These are phyloP conservation scores for Ciconia stormi DNA, from an alignment of 2,113 vertebrate species.

Conservation along the genomic window DNA sequence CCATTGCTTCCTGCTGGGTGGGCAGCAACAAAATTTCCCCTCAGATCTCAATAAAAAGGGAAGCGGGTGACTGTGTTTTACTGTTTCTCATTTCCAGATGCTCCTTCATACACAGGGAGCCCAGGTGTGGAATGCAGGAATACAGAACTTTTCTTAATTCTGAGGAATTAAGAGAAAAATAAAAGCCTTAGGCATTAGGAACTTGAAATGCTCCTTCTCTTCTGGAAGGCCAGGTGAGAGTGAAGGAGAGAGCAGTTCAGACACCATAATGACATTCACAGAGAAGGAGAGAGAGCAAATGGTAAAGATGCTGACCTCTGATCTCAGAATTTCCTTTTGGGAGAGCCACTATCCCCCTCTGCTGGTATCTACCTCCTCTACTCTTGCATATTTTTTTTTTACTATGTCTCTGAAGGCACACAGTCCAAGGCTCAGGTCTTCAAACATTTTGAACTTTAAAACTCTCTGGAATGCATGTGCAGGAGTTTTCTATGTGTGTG, in stretches of 20 bases:
- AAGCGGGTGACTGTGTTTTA: not conserved
- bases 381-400: not conserved
- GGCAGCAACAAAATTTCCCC: not conserved
- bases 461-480: not conserved
- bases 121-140: not conserved
- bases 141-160: not conserved
- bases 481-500: not conserved
- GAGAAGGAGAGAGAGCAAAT: not conserved
- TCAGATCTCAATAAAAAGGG: not conserved
- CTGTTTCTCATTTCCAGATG: not conserved
- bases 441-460: not conserved
- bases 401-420: not conserved
- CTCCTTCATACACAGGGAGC: not conserved
- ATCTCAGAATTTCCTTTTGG: not conserved
- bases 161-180: not conserved
- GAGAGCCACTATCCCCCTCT: slow-evolving; percentile 28
- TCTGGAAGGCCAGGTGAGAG: not conserved
- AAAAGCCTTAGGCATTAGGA: not conserved
- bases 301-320: not conserved
- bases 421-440: not conserved
- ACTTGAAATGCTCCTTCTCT: not conserved
- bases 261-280: not conserved
- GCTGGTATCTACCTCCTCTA: not conserved
- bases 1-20: not conserved
- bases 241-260: not conserved